Conservation (phyloP, 1,140 invertebrate species). For the Cydia amplana region DNA sequence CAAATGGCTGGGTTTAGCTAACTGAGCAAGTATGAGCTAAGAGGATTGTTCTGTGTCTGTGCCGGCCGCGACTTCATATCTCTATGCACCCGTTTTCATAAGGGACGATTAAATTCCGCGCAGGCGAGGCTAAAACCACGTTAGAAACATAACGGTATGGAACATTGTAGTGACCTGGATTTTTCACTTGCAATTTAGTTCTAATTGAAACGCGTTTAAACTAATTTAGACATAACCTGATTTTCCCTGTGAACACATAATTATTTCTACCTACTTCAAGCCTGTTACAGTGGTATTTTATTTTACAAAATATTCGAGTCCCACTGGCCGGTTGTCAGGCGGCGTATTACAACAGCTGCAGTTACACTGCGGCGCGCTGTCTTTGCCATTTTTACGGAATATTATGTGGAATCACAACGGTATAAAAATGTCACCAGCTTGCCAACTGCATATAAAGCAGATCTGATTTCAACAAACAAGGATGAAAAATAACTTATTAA, state of each 20-base stretch:
- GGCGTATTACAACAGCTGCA: constrained; percentile 10
- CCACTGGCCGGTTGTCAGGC: not conserved
- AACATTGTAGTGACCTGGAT: not conserved
- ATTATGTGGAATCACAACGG: constrained; percentile 8
- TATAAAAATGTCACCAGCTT: constrained; percentile 19
- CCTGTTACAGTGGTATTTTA: not conserved
- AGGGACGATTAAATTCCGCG: constrained; percentile 18
- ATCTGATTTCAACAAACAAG: not conserved
- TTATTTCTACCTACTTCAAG: not conserved
- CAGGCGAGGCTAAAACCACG: not conserved
- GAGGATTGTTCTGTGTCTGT: not conserved
- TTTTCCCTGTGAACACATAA: not conserved
- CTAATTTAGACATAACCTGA: not conserved
- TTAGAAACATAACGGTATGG: not conserved
- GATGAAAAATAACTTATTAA: not conserved
- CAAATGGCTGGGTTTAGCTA: constrained; percentile 24
- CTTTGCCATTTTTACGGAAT: constrained; percentile 8
- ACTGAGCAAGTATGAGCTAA: not conserved
- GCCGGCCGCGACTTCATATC: not conserved
- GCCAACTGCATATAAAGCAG: constrained; percentile 10
- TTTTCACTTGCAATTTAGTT: not conserved
- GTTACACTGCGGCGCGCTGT: not conserved
- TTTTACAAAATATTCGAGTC: not conserved
- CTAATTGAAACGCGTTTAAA: not conserved
- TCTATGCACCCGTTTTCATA: constrained; percentile 27